Evolutionary conservation across 2,888 invertebrate species (phyloP).

Genomic region (Mythimna ferrago): DNA sequence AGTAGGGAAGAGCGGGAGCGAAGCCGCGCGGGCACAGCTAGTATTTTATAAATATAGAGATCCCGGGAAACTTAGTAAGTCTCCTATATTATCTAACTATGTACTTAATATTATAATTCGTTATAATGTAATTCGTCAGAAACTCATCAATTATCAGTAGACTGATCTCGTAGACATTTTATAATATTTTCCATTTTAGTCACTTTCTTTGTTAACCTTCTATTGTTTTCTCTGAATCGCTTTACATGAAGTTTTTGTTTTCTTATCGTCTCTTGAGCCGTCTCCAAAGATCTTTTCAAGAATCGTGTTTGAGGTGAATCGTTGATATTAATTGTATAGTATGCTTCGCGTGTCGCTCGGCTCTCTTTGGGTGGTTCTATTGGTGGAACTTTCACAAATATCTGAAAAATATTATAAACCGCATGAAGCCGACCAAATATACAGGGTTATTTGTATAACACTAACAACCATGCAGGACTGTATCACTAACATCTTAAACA

Average conservation of each 20-base stretch:
- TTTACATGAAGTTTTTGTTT: slow-evolving; percentile 9
- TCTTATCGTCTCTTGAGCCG: slow-evolving; percentile 7
- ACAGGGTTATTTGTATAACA: too few relatives aligned
- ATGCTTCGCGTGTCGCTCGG: not conserved
- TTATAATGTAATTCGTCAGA: not conserved
- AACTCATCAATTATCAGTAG: not conserved
- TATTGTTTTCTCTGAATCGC: slow-evolving; percentile 14
- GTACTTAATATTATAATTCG: not conserved
- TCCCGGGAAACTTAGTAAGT: not conserved
- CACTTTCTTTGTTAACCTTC: slow-evolving; percentile 6
- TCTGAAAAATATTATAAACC: slow-evolving; percentile 14
- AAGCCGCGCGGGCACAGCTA: too few relatives aligned
- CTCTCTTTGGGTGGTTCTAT: not conserved
- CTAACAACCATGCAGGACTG: too few relatives aligned
- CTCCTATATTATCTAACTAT: not conserved
- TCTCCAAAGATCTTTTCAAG: not conserved
- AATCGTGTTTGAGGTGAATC: slow-evolving; percentile 8
- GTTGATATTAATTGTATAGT: not conserved
- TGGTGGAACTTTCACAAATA: not conserved
- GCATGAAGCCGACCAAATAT: too few relatives aligned
- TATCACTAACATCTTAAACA: too few relatives aligned
- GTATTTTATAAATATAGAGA: not conserved
- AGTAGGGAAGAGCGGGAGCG: too few relatives aligned
- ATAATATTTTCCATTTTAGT: slow-evolving; percentile 8
- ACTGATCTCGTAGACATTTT: slow-evolving; percentile 9